These are phyloP conservation scores for Schrankia costaestrigalis DNA, from an alignment of 2,888 invertebrate species.

Conservation along the genomic window DNA sequence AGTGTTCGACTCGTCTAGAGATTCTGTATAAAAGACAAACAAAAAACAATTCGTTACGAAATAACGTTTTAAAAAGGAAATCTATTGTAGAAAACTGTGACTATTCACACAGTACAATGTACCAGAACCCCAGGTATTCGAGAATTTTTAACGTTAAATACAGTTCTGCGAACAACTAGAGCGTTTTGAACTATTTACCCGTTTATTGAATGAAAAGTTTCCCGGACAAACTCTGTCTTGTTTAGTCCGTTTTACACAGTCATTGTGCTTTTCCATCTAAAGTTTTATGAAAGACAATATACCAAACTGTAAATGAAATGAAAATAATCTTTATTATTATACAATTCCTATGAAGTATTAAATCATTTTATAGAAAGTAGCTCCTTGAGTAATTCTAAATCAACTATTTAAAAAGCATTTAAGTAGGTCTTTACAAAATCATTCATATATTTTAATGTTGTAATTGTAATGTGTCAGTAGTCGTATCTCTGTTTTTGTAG, in stretches of 20 bases:
- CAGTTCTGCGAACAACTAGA: no score
- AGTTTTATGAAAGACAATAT: no score
- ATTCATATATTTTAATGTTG: conserved; percentile 20
- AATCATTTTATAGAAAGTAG: conserved; percentile 17
- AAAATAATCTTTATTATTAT: conserved; percentile 1
- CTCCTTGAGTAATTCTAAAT: no score
- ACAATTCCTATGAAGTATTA: conserved; percentile 3
- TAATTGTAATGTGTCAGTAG: conserved; percentile 57
- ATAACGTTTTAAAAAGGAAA: no score
- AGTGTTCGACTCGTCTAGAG: no score
- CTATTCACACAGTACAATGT: no score
- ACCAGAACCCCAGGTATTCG: no score
- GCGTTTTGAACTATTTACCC: conserved; percentile 10
- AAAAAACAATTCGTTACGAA: no score
- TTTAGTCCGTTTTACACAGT: conserved; percentile 4
- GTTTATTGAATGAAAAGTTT: conserved; percentile 8
- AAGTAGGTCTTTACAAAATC: conserved; percentile 10
- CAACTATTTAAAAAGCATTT: conserved; percentile 13
- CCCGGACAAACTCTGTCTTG: neutral
- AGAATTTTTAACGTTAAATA: no score
- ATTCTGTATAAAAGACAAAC: no score
- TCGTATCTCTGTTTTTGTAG: conserved; percentile 29
- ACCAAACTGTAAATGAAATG: conserved; percentile 22
- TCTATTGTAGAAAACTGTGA: no score
- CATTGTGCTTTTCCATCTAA: no score